These are phyloP conservation scores for Epinotia demarniana DNA, from an alignment of 2,888 invertebrate genomes.

Conservation along the genomic window DNA sequence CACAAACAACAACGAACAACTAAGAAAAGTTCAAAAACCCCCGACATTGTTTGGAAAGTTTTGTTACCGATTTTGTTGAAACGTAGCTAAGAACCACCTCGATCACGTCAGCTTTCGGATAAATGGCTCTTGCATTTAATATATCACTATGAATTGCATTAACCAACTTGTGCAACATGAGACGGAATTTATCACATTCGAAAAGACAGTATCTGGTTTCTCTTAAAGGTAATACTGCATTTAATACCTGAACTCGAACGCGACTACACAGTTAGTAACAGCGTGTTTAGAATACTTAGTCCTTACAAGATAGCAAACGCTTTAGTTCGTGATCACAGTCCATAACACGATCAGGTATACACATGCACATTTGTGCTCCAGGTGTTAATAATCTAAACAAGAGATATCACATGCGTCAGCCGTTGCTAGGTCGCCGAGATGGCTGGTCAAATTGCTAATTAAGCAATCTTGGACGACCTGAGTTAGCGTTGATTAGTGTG, in stretches of 20 bases:
- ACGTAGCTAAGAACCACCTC: too few species aligned
- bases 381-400: constrained; percentile 68
- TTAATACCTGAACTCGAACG: constrained; percentile 1
- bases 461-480: neutral
- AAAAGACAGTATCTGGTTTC: constrained; percentile 10
- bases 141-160: neutral
- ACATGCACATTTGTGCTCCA: constrained; percentile 65
- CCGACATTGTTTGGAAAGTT: too few species aligned
- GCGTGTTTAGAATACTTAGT: constrained; percentile 24
- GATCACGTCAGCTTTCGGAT: too few species aligned
- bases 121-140: neutral
- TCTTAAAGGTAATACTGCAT: constrained; percentile 6
- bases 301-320: constrained; percentile 54
- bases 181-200: constrained; percentile 6
- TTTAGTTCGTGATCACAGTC: constrained; percentile 62
- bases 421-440: constrained; percentile 40
- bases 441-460: constrained; percentile 21
- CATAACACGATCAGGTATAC: constrained; percentile 51
- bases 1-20: neutral
- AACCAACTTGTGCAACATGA: constrained; percentile 24
- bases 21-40: too few species aligned
- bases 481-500: neutral
- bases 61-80: too few species aligned
- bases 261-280: constrained; percentile 7
- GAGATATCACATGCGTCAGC: constrained; percentile 54